Conservation (phyloP, 2,888 invertebrate species). For the Nebria salina region DNA sequence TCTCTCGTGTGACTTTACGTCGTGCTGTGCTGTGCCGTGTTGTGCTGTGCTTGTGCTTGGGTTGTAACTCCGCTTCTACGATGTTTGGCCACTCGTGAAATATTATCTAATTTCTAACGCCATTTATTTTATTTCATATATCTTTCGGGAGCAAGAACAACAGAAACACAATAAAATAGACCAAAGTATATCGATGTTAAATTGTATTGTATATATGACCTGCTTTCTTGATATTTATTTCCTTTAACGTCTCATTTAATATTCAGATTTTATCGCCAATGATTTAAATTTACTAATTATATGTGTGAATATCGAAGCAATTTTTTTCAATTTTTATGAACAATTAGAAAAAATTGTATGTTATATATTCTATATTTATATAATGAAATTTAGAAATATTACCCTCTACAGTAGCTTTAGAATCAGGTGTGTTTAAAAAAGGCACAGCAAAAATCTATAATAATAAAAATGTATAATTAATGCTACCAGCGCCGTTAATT, state of each 20-base stretch:
- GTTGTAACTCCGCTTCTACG: background rate
- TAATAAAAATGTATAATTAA: no score
- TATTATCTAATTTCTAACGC: constrained; percentile 40
- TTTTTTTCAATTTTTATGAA: no score
- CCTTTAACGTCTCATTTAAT: background rate
- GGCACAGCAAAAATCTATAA: no score
- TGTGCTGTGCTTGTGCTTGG: constrained; percentile 13
- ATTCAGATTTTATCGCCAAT: background rate
- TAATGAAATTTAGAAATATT: no score
- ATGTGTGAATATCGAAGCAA: no score
- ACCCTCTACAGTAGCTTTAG: no score
- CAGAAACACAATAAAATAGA: constrained; percentile 1
- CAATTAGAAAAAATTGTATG: no score
- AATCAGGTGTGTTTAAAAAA: no score
- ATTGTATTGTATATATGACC: background rate
- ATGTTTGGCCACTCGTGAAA: constrained; percentile 32
- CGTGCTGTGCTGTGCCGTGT: constrained; percentile 24
- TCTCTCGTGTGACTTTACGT: constrained; percentile 35
- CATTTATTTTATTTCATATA: constrained; percentile 41
- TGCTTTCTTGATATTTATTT: background rate
- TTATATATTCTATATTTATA: no score
- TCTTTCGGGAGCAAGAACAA: constrained; percentile 9
- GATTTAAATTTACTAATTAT: no score
- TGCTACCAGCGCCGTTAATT: no score
- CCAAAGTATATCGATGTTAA: background rate